A percentile compares a stretch with the other conserved stretches of the same genome.
phyloP scores from a whole-genome alignment of 2,797 vertebrate genomes.

The Arrhamphus sclerolepis region DNA sequence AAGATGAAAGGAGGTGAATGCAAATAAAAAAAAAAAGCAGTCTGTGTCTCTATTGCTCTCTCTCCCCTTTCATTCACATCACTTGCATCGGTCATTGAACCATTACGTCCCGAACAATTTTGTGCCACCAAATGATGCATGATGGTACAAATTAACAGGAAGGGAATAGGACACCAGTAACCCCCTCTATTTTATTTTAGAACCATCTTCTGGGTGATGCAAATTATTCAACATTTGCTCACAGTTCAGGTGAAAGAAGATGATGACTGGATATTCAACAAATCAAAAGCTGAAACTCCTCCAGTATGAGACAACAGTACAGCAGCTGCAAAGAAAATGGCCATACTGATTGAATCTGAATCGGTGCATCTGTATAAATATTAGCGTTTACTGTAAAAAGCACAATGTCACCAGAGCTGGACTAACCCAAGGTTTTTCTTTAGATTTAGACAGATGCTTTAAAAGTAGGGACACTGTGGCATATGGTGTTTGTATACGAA shows the following conservation, averaged over 20 bases:
- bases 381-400: constrained; percentile 63
- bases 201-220: constrained; percentile 8
- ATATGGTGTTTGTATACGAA: constrained; percentile 69
- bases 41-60: constrained; percentile 5
- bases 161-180: constrained; percentile 18
- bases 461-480: constrained; percentile 63
- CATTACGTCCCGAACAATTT: constrained; percentile 31
- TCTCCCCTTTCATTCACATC: constrained; percentile 10
- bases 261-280: constrained; percentile 15
- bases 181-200: neutral
- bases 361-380: constrained; percentile 64
- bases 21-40: constrained; percentile 29
- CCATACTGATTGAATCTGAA: constrained; percentile 6
- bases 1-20: constrained; percentile 57
- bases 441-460: constrained; percentile 65
- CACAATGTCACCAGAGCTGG: constrained; percentile 71
- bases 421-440: constrained; percentile 59
- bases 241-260: constrained; percentile 16
- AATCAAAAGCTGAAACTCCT: constrained; percentile 21
- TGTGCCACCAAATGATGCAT: constrained; percentile 22
- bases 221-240: constrained; percentile 19
- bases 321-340: constrained; percentile 7
- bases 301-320: neutral
- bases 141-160: constrained; percentile 16
- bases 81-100: neutral